Base-by-base conservation (phyloP, 2,888 invertebrate genomes). In the Bibio marci region DNA sequence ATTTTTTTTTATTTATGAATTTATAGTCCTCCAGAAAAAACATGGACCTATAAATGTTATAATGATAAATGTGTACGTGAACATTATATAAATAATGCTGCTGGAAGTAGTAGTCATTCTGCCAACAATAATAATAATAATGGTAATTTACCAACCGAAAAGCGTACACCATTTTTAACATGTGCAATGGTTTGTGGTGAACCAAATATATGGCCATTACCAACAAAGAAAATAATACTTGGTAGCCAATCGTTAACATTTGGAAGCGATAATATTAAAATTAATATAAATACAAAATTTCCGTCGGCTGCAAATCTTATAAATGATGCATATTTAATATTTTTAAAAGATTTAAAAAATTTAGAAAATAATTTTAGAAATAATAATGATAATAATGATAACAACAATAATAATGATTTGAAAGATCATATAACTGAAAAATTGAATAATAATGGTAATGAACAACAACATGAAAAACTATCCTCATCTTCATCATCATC, bases 171-270 rank as follows among this genome's bases (percentile, higher is more conserved):
- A 6, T 64, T 81, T 47, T 68, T 72, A 30, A 80, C 80, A 7
- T 85, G 85, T 62, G 76, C 76, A 51, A 81, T 85, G 71, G 66
- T 79, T 13, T 85, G 85, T 58, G 80, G 80, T 19, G 69, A 72
- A 40, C 69, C 70, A 22, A 39, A 43, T 13, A 67, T 83, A 19
- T 85, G 83, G 85, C 85, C 85, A 22, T 76, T 76, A 57, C 83
- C 85, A 37, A 81, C 80, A 3, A 76, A 77, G 1, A 72, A 72
- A 41, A 70, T 77, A 25, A 66, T 70, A 45, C 66, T 83, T 18
- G 77, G 76, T 45, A 70, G 70, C 14, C 70, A 70, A 39, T 74
- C 76, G 18, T 64, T 73, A 15, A 67, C 70, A 19, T 73, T 62
- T 42, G 53, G 56, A 12, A 48, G 53, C 34, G 53, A 57, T 27